A percentile compares a stretch with the other conserved stretches of the same genome.
Evolutionary conservation across 2,113 vertebrate genomes (phyloP).

Genomic region (Neoarius graeffei): DNA sequence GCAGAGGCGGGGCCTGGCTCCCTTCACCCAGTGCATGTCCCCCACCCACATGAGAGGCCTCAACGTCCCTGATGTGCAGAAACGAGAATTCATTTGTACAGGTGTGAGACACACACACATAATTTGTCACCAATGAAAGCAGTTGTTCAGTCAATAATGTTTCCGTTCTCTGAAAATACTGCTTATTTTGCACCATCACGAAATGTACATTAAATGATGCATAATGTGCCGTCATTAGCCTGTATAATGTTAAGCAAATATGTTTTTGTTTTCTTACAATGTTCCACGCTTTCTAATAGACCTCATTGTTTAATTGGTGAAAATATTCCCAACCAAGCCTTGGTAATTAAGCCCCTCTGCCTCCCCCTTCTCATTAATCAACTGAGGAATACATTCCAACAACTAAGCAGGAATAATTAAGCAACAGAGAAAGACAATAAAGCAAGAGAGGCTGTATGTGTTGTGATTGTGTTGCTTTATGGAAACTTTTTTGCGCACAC

Average conservation of each 20-base stretch:
- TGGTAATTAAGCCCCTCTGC: constrained; percentile 44
- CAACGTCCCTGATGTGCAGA: constrained; percentile 93
- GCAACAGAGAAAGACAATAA: constrained; percentile 31
- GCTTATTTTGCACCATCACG: constrained; percentile 36
- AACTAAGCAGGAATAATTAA: constrained; percentile 39
- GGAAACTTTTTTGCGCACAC: neutral
- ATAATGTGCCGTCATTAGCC: constrained; percentile 38
- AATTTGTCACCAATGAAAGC: constrained; percentile 6
- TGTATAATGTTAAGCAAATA: constrained; percentile 33
- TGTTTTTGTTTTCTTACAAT: constrained; percentile 6
- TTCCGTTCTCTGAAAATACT: constrained; percentile 24
- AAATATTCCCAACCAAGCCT: constrained; percentile 40
- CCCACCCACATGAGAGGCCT: constrained; percentile 92
- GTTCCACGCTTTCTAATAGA: constrained; percentile 15
- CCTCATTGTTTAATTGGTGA: constrained; percentile 21
- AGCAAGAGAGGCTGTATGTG: constrained; percentile 18
- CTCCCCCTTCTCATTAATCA: constrained; percentile 48
- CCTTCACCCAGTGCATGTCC: constrained; percentile 97
- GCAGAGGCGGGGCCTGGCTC: constrained; percentile 87
- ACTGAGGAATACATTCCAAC: constrained; percentile 40
- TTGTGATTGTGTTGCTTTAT: constrained; percentile 24
- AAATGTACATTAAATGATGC: constrained; percentile 33
- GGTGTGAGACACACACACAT: constrained; percentile 71
- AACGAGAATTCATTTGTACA: constrained; percentile 92
- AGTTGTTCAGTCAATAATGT: constrained; percentile 16